Base-by-base conservation (phyloP, 2,888 invertebrate genomes). In the Dolichomitus sp. region DNA sequence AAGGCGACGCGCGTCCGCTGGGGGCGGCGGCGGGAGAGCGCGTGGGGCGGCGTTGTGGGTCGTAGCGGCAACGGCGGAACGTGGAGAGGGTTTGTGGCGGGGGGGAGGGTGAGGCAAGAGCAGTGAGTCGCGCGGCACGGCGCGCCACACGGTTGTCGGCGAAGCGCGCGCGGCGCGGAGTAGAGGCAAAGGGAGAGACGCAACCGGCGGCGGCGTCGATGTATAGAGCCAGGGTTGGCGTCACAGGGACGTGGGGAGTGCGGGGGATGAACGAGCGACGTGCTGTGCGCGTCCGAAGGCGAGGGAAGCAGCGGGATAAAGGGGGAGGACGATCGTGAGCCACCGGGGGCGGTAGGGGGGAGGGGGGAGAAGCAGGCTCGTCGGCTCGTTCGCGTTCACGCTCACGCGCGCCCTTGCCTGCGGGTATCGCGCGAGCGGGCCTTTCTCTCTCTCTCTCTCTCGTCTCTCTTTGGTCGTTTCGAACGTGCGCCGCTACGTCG, bases 381-480 rank as follows among this genome's bases (percentile, higher is more conserved):
- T 27, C 72, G 86, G 88, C 84, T 84, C 79, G 82, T 87, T 89
- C 85, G 88, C 88, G 84, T 83, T 85, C 84, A 88, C 88, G 89
- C 91, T 91, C 91, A 91, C 92, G 91, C 90, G 91, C 91, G 91
- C 90, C 92, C 90, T 91, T 91, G 90, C 90, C 89, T 89, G 87
- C 89, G 89, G 91, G 87, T 89, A 88, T 79, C 86, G 85, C 87
- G 84, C 86, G 88, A 79, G 86, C 85, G 85, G 82, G 57, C 63
- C 73, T 61, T 68, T 74, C 81, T 74, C 70, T 54, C 74, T 63
- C 57, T 45, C 33, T 77, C n/a, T 69, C 57, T 7, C 65, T 65
- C 63, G 11, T 66, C 57, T 80, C 77, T 74, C 72, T 52, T 83
- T 65, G 40, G 50, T 78, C 48, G 78, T 75, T 69, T 48, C 52